phyloP scores from a whole-genome alignment of 2,113 vertebrate species.

The Hyaena hyaena region DNA sequence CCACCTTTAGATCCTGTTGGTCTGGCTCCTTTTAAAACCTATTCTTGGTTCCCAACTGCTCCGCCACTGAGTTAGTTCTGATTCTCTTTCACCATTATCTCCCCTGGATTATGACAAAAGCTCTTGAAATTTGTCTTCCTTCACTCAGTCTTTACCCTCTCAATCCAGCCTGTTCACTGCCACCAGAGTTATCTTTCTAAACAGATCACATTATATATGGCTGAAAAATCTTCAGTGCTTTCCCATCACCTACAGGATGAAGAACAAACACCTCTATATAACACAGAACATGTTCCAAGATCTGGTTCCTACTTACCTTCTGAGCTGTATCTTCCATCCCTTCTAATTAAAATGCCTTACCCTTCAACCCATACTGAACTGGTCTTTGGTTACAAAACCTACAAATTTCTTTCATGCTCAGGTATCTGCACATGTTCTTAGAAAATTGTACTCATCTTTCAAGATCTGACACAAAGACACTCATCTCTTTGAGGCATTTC shows the following conservation, averaged over 20 bases:
- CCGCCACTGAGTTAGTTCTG: neutral
- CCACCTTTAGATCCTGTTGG: neutral
- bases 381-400: neutral
- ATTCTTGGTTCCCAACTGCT: neutral
- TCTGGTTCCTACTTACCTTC: neutral
- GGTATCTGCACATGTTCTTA: neutral
- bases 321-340: neutral
- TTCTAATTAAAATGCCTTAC: neutral
- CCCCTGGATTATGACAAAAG: neutral
- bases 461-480: slow-evolving; percentile 15
- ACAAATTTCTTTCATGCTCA: neutral
- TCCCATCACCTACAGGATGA: neutral
- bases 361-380: neutral
- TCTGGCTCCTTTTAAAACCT: neutral
- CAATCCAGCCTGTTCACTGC: neutral
- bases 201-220: neutral
- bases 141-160: neutral
- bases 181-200: neutral
- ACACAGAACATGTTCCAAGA: neutral
- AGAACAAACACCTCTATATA: neutral
- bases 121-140: neutral
- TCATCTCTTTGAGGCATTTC: neutral
- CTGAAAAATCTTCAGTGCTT: neutral
- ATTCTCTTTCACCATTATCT: neutral
- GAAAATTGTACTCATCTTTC: neutral